Percentiles rank a stretch among this genome's conserved stretches.
Conservation (phyloP, 2,113 vertebrate species). For the Herpetotheres cachinnans region DNA sequence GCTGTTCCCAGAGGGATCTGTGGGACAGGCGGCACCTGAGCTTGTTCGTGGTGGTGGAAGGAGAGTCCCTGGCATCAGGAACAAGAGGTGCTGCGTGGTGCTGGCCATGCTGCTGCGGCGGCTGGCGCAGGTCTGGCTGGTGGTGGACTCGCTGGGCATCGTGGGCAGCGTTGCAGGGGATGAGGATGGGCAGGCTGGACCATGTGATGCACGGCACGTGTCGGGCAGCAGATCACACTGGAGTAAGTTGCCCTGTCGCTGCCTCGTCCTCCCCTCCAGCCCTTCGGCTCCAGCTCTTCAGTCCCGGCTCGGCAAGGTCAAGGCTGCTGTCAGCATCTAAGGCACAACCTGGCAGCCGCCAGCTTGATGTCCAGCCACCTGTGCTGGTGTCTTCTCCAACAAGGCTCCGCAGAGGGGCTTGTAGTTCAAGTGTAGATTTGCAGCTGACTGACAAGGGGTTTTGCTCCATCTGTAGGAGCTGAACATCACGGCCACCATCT, state of each 20-base stretch:
- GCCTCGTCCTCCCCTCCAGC: not conserved
- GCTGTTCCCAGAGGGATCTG: not conserved
- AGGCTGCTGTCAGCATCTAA: not conserved
- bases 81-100: fast-evolving
- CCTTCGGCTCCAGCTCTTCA: not conserved
- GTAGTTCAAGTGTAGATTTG: not conserved
- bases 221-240: fast-evolving
- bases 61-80: fast-evolving
- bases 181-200: not conserved
- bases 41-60: too few species aligned
- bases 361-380: not conserved
- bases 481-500: not conserved
- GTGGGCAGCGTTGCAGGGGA: not conserved
- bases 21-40: too few species aligned
- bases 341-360: too few species aligned
- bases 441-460: not conserved
- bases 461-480: not conserved
- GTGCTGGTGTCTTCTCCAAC: not conserved
- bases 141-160: fast-evolving
- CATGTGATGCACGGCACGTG: fast-evolving
- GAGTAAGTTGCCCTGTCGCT: fast-evolving
- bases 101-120: fast-evolving
- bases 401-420: not conserved
- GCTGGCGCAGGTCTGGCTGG: not conserved
- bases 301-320: not conserved